Evolutionary conservation across 2,113 vertebrate genomes (phyloP), one percentile per base, ranked within the genome.

Genomic region (Lamprotornis superbus): DNA sequence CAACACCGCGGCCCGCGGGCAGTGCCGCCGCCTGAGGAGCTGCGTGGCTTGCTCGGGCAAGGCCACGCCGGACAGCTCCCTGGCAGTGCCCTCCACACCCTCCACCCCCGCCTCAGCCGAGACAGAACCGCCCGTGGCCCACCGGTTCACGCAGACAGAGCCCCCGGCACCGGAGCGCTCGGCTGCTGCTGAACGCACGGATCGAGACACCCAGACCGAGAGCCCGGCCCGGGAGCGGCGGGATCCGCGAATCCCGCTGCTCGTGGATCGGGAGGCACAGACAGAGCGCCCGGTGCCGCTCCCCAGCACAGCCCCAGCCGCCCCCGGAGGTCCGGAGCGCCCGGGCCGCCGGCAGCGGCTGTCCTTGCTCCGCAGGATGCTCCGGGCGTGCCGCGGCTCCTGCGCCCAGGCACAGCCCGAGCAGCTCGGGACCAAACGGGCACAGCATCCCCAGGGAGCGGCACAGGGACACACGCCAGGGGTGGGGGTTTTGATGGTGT

Each of bases 241-340:
- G 1, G 3, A 2, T 1, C 2, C 28, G 0, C 18, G 15, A 0
- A 15, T 47, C 10, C 59, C 50, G 15, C 59, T 56, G 2, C 22
- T 23, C 50, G 7, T 12, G 69, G 69, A 74, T 2, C 28, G 40
- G 23, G 23, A 19, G 10, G 18, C 19, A 23, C 82, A 84, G 69
- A 55, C 69, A 0, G 12, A 10, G 28, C 19, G 5, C 11, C 3
- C 7, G 15, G 28, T 3, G 28, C 40, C 14, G 69, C 18, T 19
- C 9, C 40, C 28, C 4, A 0, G 28, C 9, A 3, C 10, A 3
- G 57, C 39, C 57, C 0, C 67, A 1, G 37, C 40, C 15, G 40
- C 2, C 4, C 12, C 6, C n/a, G 6, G 1, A 2, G 14, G 1
- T 11, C 11, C 28, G 22, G 17, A 63, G 57, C 13, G 11, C 17